Evolutionary conservation across 2,888 invertebrate species (phyloP), one percentile per base, ranked within the genome.

Genomic region (Protonemura montana): DNA sequence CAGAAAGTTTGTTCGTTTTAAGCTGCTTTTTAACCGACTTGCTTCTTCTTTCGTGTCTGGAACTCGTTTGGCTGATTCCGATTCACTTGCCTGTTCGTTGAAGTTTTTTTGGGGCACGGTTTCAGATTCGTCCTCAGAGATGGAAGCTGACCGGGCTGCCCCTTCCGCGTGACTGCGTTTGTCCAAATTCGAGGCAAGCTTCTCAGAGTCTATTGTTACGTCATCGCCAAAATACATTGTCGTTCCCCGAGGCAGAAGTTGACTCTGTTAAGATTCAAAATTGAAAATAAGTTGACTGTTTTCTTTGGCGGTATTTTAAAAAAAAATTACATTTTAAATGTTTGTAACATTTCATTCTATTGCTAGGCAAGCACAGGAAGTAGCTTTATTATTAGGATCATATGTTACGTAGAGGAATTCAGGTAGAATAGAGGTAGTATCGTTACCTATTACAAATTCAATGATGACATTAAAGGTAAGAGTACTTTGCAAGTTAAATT

Each of bases 191-290:
- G 28, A 78, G 6, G 78, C 28, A 78, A 2, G 78, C 10, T 10
- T 26, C 0, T 85, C 87, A 7, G 85, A 82, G 78, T 84, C 87
- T 16, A 80, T 87, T 59, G 82, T 85, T 78, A 88, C 16, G 84
- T 88, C 88, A 82, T 87, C 88, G 82, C 86, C 87, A 30, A 88
- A 87, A 83, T 85, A 87, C 59, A 88, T 30, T 0, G 87, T 87
- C 30, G 88, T 88, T 26, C 88, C 88, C 86, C 87, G 82, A 10
- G 88, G 85, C 21, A 88, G 76, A n/a, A 88, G 83, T 28, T 87
- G 87, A 25, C 87, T 86, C 88, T 88, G 86, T 16, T 85, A 86
- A 85, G 41, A 3, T 86, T 80, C 28, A 21, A 81, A 21, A 82
- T 16, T 41, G 27, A 76, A 85, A 82, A 29, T 28, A 21, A 86